A percentile compares a stretch with the other conserved stretches of the same genome.
Conservation (phyloP, 2,113 vertebrate genomes). For the Taxidea taxus region DNA sequence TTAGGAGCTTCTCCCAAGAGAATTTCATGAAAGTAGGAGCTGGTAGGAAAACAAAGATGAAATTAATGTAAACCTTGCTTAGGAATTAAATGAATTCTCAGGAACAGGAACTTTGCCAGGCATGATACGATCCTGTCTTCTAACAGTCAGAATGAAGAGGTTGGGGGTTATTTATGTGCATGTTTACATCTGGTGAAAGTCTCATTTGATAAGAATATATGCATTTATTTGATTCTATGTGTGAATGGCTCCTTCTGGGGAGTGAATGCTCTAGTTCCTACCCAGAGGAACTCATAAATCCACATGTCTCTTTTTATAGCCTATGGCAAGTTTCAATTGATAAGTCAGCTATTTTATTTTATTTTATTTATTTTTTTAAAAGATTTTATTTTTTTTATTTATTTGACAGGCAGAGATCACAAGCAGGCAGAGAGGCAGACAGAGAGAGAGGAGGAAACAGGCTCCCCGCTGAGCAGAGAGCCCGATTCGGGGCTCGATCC, state of each 20-base stretch:
- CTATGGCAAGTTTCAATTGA: slow-evolving; percentile 41
- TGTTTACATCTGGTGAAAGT: slow-evolving; percentile 69
- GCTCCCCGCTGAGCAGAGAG: no score
- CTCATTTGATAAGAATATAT: slow-evolving; percentile 62
- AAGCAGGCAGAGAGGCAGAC: no score
- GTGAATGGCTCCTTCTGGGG: slow-evolving; percentile 33
- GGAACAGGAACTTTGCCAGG: slow-evolving; percentile 70
- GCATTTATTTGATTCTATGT: slow-evolving; percentile 45
- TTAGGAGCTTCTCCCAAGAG: slow-evolving; percentile 72
- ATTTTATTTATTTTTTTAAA: no score
- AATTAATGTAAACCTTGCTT: slow-evolving; percentile 76
- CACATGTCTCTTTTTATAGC: not conserved
- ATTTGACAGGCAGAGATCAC: no score
- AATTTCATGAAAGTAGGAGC: slow-evolving; percentile 76
- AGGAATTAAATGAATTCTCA: slow-evolving; percentile 77
- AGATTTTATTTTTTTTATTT: no score
- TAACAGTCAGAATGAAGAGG: slow-evolving; percentile 64
- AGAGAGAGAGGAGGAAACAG: no score
- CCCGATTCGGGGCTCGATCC: no score
- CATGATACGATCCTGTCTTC: slow-evolving; percentile 55
- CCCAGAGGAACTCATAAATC: slow-evolving; percentile 54
- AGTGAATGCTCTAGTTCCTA: slow-evolving; percentile 52
- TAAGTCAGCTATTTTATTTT: slow-evolving; percentile 31
- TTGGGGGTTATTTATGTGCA: slow-evolving; percentile 42
- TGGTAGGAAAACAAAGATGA: slow-evolving; percentile 78